Base-by-base conservation (phyloP, 2,888 invertebrate species). In the Agapetus fuscipes region DNA sequence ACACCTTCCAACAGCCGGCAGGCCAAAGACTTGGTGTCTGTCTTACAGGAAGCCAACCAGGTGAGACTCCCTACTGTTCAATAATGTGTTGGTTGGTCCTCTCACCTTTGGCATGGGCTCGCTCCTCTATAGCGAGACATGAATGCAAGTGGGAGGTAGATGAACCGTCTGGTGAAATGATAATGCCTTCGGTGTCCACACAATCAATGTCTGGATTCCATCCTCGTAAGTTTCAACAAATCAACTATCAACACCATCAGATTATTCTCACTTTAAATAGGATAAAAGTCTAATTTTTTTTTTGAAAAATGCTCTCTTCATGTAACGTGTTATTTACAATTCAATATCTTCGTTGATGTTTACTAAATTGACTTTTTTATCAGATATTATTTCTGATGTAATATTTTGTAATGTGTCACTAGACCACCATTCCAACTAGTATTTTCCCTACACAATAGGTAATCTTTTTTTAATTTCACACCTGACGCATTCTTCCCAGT, bases 31-130 rank as follows among this genome's bases (percentile, higher is more conserved):
- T 74, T 94, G 42, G 81, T 94, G 24, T 83, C 87, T 51, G 90
- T 93, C 17, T 74, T 94, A 35, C 74, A 76, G 56, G 93, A 94
- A 72, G 93, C 93, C 43, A 90, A 91, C 52, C 90, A 91, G 72
- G 80, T 81, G 53, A 58, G 65, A 20, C 9, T 20, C 5, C 9
- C 9, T 20, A 20, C 20, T 20, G 4, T 20, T 32, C 10, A 11
- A 9, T 3, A 10, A 35, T 16, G 6, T 10, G 7, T 24, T 20
- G 14, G 24, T 17, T 27, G 30, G 52, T 64, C 78, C 79, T 79
- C 78, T 66, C 73, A 77, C 76, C 69, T 78, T 81, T 81, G 80
- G 80, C 81, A 80, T 80, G 80, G 74, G 76, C 29, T 76, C 61
- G 72, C 71, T 72, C 65, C 66, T 58, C 53, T 53, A 66, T 72